Evolutionary conservation across 2,888 invertebrate species (phyloP), one percentile per base, ranked within the genome.

Genomic region (Parnassius mnemosyne): DNA sequence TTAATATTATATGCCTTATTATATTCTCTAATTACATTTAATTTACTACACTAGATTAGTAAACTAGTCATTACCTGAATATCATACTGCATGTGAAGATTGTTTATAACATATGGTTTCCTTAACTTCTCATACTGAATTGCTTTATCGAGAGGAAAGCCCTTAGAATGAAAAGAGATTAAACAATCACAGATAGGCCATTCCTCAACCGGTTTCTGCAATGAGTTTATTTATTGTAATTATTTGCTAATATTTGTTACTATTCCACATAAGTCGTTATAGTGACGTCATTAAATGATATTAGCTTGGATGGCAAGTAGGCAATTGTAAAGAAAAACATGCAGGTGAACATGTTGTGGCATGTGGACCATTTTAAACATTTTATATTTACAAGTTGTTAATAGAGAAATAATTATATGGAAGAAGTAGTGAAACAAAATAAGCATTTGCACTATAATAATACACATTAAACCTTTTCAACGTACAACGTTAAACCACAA

Each of bases 151-250:
- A 99, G 92, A 0, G 99, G 99, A 89, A 99, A 99, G 47, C 99
- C 99, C 88, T 98, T 97, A 5, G 99, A 99, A 87, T 99, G 98
- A 87, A 99, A 99, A 61, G 99, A 98, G 76, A 99, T 97, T 55
- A 99, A 93, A 81, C 99, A 99, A 89, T 99, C 99, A 80, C 98
- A 98, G 59, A 96, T 92, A 2, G 99, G 99, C 99, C 99, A 99
- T 80, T 98, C 96, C 82, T 99, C 99, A 20, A 99, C 97, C 1
- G 98, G 96, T 87, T 97, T 95, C 95, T 97, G 85, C 42, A 84
- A 84, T 66, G 57, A 67, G 66, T 43, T 53, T 56, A 50, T 13
- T 47, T 57, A 61, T 54, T 60, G 43, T 60, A 64, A 52, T 7
- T 44, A 53, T 51, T 34, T 11, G 13, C 46, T 13, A 13, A 55